Evolutionary conservation across 2,888 invertebrate genomes (phyloP).

Genomic region (Idaea straminata): DNA sequence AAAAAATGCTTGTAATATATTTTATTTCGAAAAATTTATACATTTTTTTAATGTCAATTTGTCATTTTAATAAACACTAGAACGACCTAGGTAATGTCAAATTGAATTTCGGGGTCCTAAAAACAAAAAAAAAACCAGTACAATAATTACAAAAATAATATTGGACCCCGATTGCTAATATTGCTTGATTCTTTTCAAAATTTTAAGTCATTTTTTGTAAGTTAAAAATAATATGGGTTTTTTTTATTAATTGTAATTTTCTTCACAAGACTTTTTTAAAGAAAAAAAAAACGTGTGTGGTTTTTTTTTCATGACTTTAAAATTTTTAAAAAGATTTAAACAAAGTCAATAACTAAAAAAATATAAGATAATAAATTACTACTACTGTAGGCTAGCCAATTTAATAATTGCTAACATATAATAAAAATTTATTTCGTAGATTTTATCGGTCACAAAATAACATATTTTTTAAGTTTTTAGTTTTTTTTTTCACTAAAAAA

Average conservation of each 20-base stretch:
- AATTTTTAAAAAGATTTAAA: constrained; percentile 3
- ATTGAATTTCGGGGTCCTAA: constrained; percentile 41
- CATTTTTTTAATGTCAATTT: constrained; percentile 51
- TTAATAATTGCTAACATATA: constrained; percentile 21
- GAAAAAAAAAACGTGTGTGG: neutral
- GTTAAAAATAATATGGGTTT: no score
- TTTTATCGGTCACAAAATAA: neutral
- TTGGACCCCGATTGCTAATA: constrained; percentile 11
- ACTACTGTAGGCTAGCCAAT: constrained; percentile 40
- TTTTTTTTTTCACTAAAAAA: neutral
- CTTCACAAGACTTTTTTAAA: neutral
- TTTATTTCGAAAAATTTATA: constrained; percentile 20
- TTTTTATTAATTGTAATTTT: neutral
- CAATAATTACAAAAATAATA: constrained; percentile 14
- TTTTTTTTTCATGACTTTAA: neutral
- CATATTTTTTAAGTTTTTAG: neutral
- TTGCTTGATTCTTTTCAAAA: neutral
- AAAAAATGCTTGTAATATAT: neutral
- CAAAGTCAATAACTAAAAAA: constrained; percentile 27
- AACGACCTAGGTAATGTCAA: constrained; percentile 76
- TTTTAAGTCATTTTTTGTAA: neutral
- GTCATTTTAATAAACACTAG: constrained; percentile 75
- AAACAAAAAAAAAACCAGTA: constrained; percentile 10
- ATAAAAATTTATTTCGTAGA: constrained; percentile 1
- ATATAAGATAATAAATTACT: constrained; percentile 30